These are phyloP conservation scores for Melanophora roralis DNA, from an alignment of 2,888 invertebrate species.

Conservation along the genomic window DNA sequence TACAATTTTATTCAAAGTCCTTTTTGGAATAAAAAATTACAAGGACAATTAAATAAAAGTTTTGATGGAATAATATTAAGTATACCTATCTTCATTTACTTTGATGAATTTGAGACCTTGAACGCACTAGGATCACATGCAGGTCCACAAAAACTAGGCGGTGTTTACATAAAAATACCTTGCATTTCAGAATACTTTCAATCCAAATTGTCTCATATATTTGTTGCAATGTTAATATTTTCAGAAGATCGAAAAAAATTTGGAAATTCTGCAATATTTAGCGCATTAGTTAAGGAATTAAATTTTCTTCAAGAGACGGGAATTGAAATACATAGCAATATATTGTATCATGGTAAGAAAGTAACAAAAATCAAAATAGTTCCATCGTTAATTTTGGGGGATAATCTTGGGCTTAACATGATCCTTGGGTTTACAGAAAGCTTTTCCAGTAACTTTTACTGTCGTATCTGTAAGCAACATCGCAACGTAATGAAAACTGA, in stretches of 20 bases:
- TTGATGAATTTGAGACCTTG: constrained; percentile 24
- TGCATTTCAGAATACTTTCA: constrained; percentile 8
- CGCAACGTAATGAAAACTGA: background rate
- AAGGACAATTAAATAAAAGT: background rate
- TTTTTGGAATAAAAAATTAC: background rate
- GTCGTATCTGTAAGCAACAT: background rate
- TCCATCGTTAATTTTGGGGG: constrained; percentile 9
- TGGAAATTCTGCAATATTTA: constrained; percentile 2
- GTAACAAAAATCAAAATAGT: background rate
- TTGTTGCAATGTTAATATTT: constrained; percentile 15
- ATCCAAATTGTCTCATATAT: background rate
- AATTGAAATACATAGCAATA: background rate
- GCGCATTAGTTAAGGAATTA: constrained; percentile 1
- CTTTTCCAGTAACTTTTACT: background rate
- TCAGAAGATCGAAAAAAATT: constrained; percentile 31
- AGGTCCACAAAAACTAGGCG: constrained; percentile 29
- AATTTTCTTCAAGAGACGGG: constrained; percentile 15
- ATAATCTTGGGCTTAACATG: constrained; percentile 13
- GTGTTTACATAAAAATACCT: constrained; percentile 28
- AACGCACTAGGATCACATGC: constrained; percentile 32
- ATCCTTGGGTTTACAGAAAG: constrained; percentile 2
- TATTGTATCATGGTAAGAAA: background rate
- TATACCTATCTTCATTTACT: constrained; percentile 35
- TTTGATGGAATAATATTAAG: background rate
- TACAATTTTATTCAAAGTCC: constrained; percentile 11